Percentiles rank a stretch among this genome's conserved stretches.
These are phyloP conservation scores for Neogobius melanostomus DNA, from an alignment of 2,113 vertebrate species.

Conservation along the genomic window DNA sequence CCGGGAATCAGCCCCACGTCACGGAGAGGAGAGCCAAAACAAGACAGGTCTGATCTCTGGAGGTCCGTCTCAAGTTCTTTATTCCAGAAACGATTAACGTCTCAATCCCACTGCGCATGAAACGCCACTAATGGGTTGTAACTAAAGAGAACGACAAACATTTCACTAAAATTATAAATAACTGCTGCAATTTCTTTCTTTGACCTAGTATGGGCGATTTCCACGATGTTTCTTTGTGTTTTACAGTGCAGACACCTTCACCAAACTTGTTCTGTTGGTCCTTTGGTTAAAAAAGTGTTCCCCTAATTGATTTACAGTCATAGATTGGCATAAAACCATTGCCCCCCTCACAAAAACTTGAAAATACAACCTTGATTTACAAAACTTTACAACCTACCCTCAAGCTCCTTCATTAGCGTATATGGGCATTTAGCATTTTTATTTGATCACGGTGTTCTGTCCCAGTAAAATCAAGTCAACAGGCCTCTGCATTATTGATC, in stretches of 20 bases:
- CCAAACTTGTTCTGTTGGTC: too few relatives aligned
- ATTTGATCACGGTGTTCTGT: constrained; percentile 1
- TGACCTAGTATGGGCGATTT: too few relatives aligned
- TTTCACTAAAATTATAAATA: too few relatives aligned
- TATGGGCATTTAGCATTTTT: constrained; percentile 1
- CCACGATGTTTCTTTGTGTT: too few relatives aligned
- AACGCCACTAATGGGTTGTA: too few relatives aligned
- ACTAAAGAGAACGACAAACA: too few relatives aligned
- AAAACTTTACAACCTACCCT: neutral
- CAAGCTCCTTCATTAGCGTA: neutral
- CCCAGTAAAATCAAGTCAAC: neutral
- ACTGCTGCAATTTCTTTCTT: too few relatives aligned
- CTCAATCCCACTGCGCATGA: neutral
- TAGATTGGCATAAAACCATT: neutral
- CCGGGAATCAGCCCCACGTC: constrained; percentile 5
- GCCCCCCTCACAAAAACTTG: neutral
- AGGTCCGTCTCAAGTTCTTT: constrained; percentile 9
- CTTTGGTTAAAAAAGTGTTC: too few relatives aligned
- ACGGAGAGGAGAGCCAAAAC: constrained; percentile 5
- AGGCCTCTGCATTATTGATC: constrained; percentile 5
- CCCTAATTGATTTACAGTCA: neutral
- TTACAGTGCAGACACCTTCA: too few relatives aligned
- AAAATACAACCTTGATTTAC: neutral
- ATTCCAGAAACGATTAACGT: constrained; percentile 1
- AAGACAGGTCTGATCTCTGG: constrained; percentile 4